Conservation (phyloP, 2,113 vertebrate species). For the Haplochromis burtoni region DNA sequence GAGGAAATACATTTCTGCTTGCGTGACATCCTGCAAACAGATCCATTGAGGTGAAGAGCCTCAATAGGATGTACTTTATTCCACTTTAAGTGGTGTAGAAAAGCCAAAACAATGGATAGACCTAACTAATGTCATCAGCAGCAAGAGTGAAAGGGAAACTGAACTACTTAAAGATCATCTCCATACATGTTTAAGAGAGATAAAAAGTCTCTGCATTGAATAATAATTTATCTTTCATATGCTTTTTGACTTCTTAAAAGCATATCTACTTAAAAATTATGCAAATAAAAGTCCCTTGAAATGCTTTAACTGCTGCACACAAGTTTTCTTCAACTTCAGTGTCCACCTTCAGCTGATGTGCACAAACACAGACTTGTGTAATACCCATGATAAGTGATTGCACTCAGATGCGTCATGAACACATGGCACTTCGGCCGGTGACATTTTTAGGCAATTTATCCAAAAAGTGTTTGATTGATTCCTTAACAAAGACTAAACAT, state of each 20-base stretch:
- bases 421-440: background rate
- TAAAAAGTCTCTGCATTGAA: background rate
- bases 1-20: background rate
- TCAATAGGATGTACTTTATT: background rate
- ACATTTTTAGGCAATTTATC: background rate
- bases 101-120: background rate
- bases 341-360: background rate
- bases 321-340: rapidly evolving
- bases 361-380: background rate
- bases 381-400: background rate
- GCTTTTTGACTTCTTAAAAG: background rate
- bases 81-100: background rate
- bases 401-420: background rate
- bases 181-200: background rate
- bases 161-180: background rate
- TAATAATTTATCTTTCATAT: background rate
- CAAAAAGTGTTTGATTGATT: background rate
- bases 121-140: background rate
- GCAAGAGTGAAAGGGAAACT: background rate
- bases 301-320: background rate
- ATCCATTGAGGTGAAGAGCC: background rate
- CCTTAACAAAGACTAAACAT: background rate
- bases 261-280: background rate
- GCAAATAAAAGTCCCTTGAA: background rate
- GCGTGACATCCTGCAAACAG: rapidly evolving